Percentiles rank a stretch among this genome's conserved stretches.
phyloP scores from a whole-genome alignment of 1,140 invertebrate genomes.

The Parasteatoda tepidariorum region DNA sequence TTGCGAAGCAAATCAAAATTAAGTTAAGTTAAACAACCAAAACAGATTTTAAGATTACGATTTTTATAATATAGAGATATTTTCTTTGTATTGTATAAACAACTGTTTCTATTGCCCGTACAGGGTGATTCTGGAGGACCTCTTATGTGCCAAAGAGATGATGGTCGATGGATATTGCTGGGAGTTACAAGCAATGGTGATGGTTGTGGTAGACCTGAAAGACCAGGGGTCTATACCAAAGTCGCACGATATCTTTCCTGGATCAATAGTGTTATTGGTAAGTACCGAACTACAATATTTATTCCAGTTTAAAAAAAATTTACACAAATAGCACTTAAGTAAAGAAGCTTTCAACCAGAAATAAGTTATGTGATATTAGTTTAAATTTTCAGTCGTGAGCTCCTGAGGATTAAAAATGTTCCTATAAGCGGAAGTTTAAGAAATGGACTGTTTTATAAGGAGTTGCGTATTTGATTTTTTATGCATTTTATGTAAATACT shows the following conservation, averaged over 20 bases:
- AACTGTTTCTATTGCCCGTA: no score
- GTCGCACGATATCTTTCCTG: conserved; percentile 63
- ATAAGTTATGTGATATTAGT: not conserved
- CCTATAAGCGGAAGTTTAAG: not conserved
- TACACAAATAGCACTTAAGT: not conserved
- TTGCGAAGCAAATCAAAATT: no score
- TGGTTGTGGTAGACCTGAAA: conserved; percentile 76
- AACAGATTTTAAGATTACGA: no score
- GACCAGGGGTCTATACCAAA: conserved; percentile 77
- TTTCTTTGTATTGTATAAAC: no score
- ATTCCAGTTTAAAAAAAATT: not conserved
- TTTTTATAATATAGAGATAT: no score
- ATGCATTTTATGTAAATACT: no score
- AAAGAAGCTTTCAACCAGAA: not conserved
- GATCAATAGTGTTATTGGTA: conserved; percentile 48
- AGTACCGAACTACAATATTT: not conserved
- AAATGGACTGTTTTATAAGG: no score
- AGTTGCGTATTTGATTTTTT: no score
- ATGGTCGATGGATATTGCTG: conserved; percentile 74
- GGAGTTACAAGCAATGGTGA: conserved; percentile 77
- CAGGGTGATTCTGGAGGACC: conserved; percentile 88
- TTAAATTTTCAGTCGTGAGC: not conserved
- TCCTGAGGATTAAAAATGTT: not conserved
- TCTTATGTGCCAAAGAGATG: conserved; percentile 77
- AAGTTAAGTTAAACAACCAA: no score